These are phyloP conservation scores for Pocillopora grandis DNA, from an alignment of 92 coral and sea anemone genomes.

Conservation along the genomic window DNA sequence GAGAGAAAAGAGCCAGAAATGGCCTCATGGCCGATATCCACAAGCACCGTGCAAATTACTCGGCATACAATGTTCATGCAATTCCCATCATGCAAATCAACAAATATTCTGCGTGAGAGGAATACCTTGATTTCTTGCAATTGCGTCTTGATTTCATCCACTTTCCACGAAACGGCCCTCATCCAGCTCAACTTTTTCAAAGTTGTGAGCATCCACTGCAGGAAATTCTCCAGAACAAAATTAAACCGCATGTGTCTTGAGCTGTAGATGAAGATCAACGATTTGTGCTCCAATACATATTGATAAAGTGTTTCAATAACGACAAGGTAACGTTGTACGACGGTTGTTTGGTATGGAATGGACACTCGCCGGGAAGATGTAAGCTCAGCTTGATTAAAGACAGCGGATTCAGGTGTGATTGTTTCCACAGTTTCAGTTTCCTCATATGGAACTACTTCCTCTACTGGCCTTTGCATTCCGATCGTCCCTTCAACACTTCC, in stretches of 20 bases:
- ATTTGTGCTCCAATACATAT: constrained; percentile 76
- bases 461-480: neutral
- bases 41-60: neutral
- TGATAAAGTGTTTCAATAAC: constrained; percentile 83
- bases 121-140: constrained; percentile 82
- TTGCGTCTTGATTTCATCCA: constrained; percentile 66
- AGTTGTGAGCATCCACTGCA: constrained; percentile 84
- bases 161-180: constrained; percentile 83
- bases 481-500: neutral
- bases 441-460: constrained; percentile 23
- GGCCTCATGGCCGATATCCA: neutral
- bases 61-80: constrained; percentile 14
- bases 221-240: constrained; percentile 80
- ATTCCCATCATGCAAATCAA: constrained; percentile 17
- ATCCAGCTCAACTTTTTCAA: constrained; percentile 73
- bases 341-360: constrained; percentile 18
- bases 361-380: constrained; percentile 20
- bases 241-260: constrained; percentile 67
- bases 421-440: constrained; percentile 33
- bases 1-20: neutral
- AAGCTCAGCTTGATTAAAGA: neutral
- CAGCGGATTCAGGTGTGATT: constrained; percentile 23
- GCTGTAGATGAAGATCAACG: constrained; percentile 69
- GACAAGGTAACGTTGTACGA: constrained; percentile 58
- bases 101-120: constrained; percentile 3